A percentile compares a stretch with the other conserved stretches of the same genome.
phyloP scores from a whole-genome alignment of 23 tunicate species.

The Styela clava region DNA sequence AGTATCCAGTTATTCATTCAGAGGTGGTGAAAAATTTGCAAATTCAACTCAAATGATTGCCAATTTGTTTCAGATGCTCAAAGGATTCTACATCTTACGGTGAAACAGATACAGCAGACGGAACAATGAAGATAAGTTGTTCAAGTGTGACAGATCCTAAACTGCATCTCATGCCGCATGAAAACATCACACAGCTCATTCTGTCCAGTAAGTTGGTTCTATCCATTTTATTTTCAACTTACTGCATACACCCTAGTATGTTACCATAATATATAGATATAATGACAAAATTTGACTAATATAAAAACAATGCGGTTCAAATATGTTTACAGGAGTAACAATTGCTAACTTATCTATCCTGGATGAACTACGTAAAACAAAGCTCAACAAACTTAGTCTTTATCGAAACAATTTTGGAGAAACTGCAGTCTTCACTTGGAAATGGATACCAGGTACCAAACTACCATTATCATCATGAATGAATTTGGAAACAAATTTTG shows the following conservation, averaged over 20 bases:
- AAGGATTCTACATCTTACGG: too few relatives aligned
- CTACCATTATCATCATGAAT: background rate
- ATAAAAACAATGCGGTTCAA: too few relatives aligned
- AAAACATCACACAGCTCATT: background rate
- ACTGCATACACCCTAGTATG: too few relatives aligned
- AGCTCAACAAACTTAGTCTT: background rate
- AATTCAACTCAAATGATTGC: background rate
- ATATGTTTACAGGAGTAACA: background rate
- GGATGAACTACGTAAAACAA: background rate
- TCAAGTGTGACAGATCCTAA: background rate
- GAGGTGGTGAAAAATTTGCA: too few relatives aligned
- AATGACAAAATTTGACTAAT: too few relatives aligned
- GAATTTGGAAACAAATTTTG: too few relatives aligned
- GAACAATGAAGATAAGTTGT: slow-evolving; percentile 1
- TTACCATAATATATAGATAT: too few relatives aligned
- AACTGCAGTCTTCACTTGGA: background rate
- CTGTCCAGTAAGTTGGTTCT: background rate
- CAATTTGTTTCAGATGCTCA: background rate
- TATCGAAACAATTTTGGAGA: background rate
- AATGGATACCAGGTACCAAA: slow-evolving; percentile 23
- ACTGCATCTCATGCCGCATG: background rate
- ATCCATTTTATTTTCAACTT: background rate
- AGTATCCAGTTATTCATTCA: too few relatives aligned
- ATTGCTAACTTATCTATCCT: background rate
- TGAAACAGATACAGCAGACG: too few relatives aligned